Conservation (phyloP, 2,113 vertebrate genomes). For the Oncorhynchus nerka region DNA sequence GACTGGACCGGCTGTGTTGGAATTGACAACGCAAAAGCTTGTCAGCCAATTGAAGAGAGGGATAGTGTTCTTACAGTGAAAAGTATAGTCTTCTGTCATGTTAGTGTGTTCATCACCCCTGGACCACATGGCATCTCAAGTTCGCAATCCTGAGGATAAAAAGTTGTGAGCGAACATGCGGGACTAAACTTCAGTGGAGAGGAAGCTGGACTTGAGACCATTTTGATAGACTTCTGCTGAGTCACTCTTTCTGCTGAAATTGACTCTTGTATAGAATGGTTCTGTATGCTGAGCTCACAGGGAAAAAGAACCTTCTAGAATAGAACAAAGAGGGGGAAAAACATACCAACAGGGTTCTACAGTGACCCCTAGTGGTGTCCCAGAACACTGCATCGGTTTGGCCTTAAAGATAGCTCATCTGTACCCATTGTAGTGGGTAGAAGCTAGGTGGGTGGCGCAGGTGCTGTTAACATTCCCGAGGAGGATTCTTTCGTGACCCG, state of each 20-base stretch:
- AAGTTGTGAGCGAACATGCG: slow-evolving; percentile 10
- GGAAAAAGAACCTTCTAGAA: slow-evolving; percentile 63
- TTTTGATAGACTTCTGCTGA: not conserved
- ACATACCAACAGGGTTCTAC: slow-evolving; percentile 46
- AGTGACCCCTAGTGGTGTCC: slow-evolving; percentile 71
- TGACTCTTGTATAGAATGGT: not conserved
- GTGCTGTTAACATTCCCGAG: not conserved
- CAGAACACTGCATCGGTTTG: slow-evolving; percentile 29
- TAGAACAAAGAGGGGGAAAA: slow-evolving; percentile 36
- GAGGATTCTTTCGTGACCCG: not conserved
- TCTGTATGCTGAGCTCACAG: slow-evolving; percentile 20
- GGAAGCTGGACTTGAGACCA: not conserved
- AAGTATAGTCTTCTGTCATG: not conserved
- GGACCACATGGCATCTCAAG: slow-evolving; percentile 4
- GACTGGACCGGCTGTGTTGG: slow-evolving; percentile 28
- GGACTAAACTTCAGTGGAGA: not conserved
- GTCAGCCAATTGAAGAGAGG: slow-evolving; percentile 12
- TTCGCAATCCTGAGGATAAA: slow-evolving; percentile 11
- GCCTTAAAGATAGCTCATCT: slow-evolving; percentile 1
- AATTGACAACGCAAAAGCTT: slow-evolving; percentile 25
- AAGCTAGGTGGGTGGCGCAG: slow-evolving; percentile 25
- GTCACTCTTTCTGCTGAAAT: slow-evolving; percentile 21
- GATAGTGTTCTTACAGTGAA: slow-evolving; percentile 15
- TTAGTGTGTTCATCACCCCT: not conserved
- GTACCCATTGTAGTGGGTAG: slow-evolving; percentile 16